Base-by-base conservation (phyloP, 2,113 vertebrate genomes). In the Ceratotherium simum region DNA sequence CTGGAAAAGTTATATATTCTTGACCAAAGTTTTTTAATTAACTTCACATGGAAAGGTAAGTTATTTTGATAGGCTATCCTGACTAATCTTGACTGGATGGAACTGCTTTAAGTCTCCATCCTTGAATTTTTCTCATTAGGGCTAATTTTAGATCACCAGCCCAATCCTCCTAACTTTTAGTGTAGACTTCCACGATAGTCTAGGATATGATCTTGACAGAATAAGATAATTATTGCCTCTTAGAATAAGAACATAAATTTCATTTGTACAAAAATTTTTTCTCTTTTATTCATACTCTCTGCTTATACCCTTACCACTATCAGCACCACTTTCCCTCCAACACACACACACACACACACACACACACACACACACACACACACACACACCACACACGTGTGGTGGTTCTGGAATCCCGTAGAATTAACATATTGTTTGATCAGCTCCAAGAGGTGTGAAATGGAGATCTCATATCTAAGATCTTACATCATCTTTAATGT, bases 221-320 rank as follows among this genome's bases (percentile, higher is more conserved):
- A 72, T 39, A 27, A 54, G 69, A 67, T 83, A 17, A 88, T 82
- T 79, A 83, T 69, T 70, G 36, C 65, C 58, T 70, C 48, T 65
- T 89, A 54, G 58, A 93, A 64, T 83, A 94, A 91, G 36, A 81
- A 36, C 65, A 84, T 70, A 91, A 33, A 91, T 93, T 96, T 69
- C 29, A 58, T 42, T 62, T 46, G 31, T 36, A 85, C 62, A 92
- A 64, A 91, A 81, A 17, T 70, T 9, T 42, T 92, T 25, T 94
- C 36, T 93, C 20, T 90, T 91, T 51, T 51, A 56, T 31, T 75
- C 42, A 75, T 36, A 58, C 10, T 62, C 51, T 18, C 20, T 91
- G 31, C 58, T 96, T 95, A 51, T 36, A 70, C 39, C 20, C 9
- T 90, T 78, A 46, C 23, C 31, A 58, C 14, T 17, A 20, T 76